Base-by-base conservation (phyloP, 2,113 vertebrate species). In the Anas platyrhynchos region DNA sequence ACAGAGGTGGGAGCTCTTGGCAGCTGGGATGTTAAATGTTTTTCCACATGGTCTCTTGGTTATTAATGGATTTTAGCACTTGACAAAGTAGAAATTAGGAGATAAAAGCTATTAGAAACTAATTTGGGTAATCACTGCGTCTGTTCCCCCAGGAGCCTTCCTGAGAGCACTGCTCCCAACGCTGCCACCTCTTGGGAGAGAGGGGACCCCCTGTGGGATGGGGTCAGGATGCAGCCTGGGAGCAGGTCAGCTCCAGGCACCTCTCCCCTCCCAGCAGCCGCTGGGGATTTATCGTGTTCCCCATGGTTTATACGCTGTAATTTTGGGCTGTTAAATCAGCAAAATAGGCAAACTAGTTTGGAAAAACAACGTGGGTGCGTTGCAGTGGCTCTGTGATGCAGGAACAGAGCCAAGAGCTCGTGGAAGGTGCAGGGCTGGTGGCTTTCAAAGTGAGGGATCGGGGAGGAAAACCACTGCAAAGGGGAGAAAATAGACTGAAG, bases 101-200 rank as follows among this genome's bases (percentile, higher is more conserved):
- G 97, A 98, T 89, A 98, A 95, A 96, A 94, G 77, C 95, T 95
- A 95, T 95, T 96, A 96, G 90, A 94, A 92, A 94, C 96, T 94
- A 97, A 97, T 97, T 95, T 86, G 94, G 65, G 48, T 92, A 97
- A 96, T 97, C 88, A 83, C n/a, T 84, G 92, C 65, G 62, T 95
- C 93, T 81, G 54, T 92, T 96, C 83, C 93, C 88, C 77, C 80
- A 69, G 93, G 81, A 94, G 83, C 72, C 55, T 88, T 87, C 88
- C 88, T 79, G 74, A 92, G 94, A 86, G 72, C 54, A 1, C 18
- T 23, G 77, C 80, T 54, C 77, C 55, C 67, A 83, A 38, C 15
- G n/a, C 46, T 61, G 43, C 34, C 76, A 25, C 50, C 83, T 65
- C 71, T 77, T 55, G 55, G n/a, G 75, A 72, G 61, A 36, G 66